Percentiles rank a stretch among this genome's conserved stretches.
Evolutionary conservation across 1,140 invertebrate species (phyloP).

Genomic region (Anastrepha ludens): DNA sequence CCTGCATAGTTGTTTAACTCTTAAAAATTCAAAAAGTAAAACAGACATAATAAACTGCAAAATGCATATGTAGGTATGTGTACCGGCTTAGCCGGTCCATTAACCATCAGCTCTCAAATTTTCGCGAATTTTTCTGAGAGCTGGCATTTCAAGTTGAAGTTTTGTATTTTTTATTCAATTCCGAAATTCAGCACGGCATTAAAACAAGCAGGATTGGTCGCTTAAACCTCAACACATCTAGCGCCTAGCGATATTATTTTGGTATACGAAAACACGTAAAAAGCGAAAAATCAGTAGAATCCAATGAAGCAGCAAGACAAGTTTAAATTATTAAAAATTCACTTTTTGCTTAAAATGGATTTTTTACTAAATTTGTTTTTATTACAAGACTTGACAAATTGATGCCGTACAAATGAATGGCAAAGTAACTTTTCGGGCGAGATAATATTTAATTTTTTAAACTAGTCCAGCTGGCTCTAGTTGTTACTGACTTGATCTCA

Average conservation of each 20-base stretch:
- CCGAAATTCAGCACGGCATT: neutral
- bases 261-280: neutral
- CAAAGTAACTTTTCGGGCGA: too few species aligned
- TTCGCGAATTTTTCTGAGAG: neutral
- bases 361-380: too few species aligned
- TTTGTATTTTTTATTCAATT: neutral
- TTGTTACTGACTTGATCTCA: too few species aligned
- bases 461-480: too few species aligned
- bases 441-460: too few species aligned
- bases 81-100: constrained; percentile 16
- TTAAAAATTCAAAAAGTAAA: neutral
- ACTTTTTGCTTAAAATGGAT: too few species aligned
- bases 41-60: neutral
- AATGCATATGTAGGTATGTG: neutral
- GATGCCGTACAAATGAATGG: too few species aligned
- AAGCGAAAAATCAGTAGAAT: constrained; percentile 16
- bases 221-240: neutral
- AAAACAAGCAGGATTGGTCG: neutral
- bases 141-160: neutral
- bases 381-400: too few species aligned
- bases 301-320: neutral
- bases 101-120: neutral
- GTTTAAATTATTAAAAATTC: neutral
- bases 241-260: neutral
- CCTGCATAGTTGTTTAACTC: neutral